Percentiles rank a stretch among this genome's conserved stretches.
Conservation (phyloP, 2,797 vertebrate species). For the Melanotaenia boesemani region DNA sequence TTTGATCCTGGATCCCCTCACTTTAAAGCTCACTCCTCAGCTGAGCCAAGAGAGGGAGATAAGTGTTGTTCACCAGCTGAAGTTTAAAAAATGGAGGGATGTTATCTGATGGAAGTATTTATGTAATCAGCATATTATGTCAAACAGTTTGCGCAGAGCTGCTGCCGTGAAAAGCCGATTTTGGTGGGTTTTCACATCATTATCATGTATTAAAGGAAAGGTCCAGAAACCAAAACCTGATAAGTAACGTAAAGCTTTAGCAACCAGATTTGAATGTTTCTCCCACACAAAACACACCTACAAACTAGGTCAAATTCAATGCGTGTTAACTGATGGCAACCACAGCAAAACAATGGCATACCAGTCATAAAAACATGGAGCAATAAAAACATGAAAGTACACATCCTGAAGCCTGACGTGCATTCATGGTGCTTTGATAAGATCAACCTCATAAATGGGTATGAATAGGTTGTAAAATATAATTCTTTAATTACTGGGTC, state of each 20-base stretch:
- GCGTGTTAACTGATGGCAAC: not conserved
- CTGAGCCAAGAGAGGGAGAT: not conserved
- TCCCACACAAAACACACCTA: not conserved
- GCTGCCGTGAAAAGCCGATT: not conserved
- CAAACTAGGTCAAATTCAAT: not conserved
- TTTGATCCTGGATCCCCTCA: not conserved
- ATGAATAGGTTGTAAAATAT: constrained; percentile 39
- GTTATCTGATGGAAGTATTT: constrained; percentile 5
- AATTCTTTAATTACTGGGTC: constrained; percentile 27
- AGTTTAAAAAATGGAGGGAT: constrained; percentile 10
- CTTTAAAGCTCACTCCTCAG: too few species aligned
- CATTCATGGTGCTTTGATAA: constrained; percentile 46
- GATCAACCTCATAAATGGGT: constrained; percentile 38
- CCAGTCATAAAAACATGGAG: constrained; percentile 33
- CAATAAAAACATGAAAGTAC: constrained; percentile 53
- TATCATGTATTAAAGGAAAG: not conserved
- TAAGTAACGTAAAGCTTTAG: not conserved
- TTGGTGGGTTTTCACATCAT: not conserved
- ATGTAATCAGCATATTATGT: not conserved
- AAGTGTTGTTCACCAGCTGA: not conserved
- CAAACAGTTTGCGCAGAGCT: not conserved
- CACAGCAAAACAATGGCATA: constrained; percentile 18
- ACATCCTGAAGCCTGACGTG: constrained; percentile 56
- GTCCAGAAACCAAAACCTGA: not conserved
- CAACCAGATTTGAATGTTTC: not conserved